These are phyloP conservation scores for Ancistrus triradiatus DNA, from an alignment of 2,113 vertebrate genomes.

Conservation along the genomic window DNA sequence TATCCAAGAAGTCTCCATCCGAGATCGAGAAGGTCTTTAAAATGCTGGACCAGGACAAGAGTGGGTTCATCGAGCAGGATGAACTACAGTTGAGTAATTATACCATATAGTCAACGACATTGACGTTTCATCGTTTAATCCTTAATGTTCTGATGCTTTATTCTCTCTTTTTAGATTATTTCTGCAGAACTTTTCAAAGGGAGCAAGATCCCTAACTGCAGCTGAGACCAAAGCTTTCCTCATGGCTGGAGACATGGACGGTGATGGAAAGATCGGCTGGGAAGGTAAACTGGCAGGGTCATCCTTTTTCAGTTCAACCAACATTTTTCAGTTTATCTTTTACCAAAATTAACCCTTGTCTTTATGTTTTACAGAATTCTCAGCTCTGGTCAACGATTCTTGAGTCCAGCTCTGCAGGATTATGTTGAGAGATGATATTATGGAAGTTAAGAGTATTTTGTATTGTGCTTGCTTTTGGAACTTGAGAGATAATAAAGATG, in stretches of 20 bases:
- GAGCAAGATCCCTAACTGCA: conserved; percentile 57
- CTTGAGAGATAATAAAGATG: conserved; percentile 8
- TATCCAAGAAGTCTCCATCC: conserved; percentile 59
- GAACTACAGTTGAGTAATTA: conserved; percentile 72
- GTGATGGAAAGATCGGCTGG: conserved; percentile 65
- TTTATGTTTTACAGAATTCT: conserved; percentile 59
- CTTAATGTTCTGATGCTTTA: too few relatives aligned
- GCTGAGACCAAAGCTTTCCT: conserved; percentile 66
- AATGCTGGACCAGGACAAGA: conserved; percentile 68
- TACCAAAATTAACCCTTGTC: not conserved
- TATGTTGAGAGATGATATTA: not conserved
- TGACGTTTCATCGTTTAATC: too few relatives aligned
- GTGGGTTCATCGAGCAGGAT: conserved; percentile 66
- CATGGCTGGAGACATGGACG: conserved; percentile 60
- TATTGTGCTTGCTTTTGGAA: not conserved
- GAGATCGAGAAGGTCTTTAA: conserved; percentile 65
- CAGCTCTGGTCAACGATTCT: conserved; percentile 59
- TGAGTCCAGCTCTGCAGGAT: conserved; percentile 31
- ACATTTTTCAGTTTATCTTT: not conserved
- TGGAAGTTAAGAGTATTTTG: too few relatives aligned
- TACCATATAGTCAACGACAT: too few relatives aligned
- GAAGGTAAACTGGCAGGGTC: conserved; percentile 51
- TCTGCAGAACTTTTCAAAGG: conserved; percentile 66
- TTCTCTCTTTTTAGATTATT: conserved; percentile 55
- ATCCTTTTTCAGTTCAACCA: too few relatives aligned